A percentile compares a stretch with the other conserved stretches of the same genome.
phyloP scores from a whole-genome alignment of 2,113 vertebrate genomes.

The Gymnorhina tibicen region DNA sequence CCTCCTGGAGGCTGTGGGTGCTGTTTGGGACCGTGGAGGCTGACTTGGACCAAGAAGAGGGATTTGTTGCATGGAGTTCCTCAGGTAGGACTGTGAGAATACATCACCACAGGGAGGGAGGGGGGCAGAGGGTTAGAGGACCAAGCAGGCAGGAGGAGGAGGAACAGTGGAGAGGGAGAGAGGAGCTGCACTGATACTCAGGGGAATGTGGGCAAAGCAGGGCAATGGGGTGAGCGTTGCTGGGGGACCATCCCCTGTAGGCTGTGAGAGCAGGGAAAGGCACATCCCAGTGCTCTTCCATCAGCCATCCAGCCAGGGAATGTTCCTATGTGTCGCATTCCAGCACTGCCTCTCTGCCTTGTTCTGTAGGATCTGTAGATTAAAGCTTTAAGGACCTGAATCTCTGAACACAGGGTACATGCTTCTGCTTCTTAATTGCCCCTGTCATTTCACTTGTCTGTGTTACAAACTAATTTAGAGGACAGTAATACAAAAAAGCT shows the following conservation, averaged over 20 bases:
- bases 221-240: accelerated
- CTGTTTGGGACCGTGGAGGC: accelerated
- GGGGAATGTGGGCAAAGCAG: background rate
- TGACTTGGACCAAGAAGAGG: accelerated
- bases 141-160: background rate
- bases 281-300: background rate
- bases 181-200: accelerated
- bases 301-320: background rate
- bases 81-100: background rate
- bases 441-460: background rate
- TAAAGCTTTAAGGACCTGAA: background rate
- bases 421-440: background rate
- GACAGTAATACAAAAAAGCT: background rate
- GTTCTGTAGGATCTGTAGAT: background rate
- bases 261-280: background rate
- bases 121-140: background rate
- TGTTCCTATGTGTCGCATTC: background rate
- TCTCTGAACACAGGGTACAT: background rate
- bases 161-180: background rate
- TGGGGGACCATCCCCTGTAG: background rate
- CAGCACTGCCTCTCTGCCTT: background rate
- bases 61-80: accelerated
- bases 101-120: accelerated
- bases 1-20: accelerated
- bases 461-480: background rate